Evolutionary conservation across 2,113 vertebrate genomes (phyloP), one percentile per base, ranked within the genome.

Genomic region (Stercorarius parasiticus): DNA sequence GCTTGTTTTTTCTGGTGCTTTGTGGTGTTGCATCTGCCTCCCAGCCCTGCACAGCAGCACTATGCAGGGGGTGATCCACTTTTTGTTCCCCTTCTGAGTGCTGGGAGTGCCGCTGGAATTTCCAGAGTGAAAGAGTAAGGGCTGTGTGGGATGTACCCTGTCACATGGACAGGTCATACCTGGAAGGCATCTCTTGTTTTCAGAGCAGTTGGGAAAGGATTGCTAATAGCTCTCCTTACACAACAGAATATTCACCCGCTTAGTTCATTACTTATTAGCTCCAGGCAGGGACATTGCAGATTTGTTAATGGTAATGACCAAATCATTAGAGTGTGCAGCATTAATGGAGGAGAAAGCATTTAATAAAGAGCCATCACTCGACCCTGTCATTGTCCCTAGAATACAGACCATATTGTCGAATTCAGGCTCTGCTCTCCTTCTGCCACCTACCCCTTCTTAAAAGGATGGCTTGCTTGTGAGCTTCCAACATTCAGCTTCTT

Each of bases 261-360:
- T 97, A 90, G 96, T 97, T 98, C 95, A 97, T 98, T 98, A 96
- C 96, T 95, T 94, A 45, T 43, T 97, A 97, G 97, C 98, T 98
- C 19, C 94, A 90, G 98, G 98, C 98, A 95, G 97, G 95, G 95
- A 96, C 98, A 58, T 77, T 58, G 73, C 96, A 96, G 96, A 93
- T 94, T 95, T 88, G 96, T 93, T 98, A 95, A 95, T 98, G 95
- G 85, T 95, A 96, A 97, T 97, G 95, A 92, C 82, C 95, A 95
- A 19, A 91, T 94, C 96, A 92, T 98, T 97, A 97, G 59, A 86
- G 71, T 84, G 89, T 97, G 88, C 90, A 93, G 90, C 95, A 78
- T 95, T 97, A 96, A 86, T 97, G 93, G 89, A 96, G 90, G 93
- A 97, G 93, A 97, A 98, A 96, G 92, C 97, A 95, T 96, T 97